phyloP scores from a whole-genome alignment of 2,113 vertebrate genomes.

The Chloebia gouldiae region DNA sequence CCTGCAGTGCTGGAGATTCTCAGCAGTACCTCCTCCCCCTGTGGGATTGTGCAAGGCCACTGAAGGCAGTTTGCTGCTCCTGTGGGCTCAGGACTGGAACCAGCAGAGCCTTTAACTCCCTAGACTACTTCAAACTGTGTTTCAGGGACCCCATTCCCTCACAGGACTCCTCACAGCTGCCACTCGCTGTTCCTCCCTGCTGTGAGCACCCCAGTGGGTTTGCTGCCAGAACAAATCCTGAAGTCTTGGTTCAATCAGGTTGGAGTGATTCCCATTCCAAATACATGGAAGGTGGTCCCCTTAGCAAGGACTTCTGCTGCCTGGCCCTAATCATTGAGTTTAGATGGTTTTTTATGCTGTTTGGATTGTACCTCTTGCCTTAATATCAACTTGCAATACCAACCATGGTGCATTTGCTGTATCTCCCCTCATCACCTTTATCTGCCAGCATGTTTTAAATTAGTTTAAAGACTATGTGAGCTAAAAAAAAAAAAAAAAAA shows the following conservation, averaged over 20 bases:
- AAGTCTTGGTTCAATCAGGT: neutral
- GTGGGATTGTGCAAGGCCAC: neutral
- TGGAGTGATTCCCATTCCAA: neutral
- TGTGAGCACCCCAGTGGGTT: neutral
- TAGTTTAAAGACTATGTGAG: neutral
- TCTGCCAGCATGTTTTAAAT: slow-evolving; percentile 21
- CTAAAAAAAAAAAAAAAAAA: neutral
- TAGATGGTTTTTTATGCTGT: neutral
- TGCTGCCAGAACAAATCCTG: neutral
- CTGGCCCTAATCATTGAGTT: neutral
- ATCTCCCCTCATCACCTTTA: neutral
- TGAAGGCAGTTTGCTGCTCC: neutral
- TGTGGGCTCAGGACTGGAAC: neutral
- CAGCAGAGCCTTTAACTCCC: neutral
- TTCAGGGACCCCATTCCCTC: neutral
- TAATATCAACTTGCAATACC: neutral
- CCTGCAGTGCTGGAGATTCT: rapidly evolving
- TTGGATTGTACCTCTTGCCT: neutral
- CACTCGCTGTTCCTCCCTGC: neutral
- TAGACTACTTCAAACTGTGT: neutral
- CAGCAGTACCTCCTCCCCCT: rapidly evolving
- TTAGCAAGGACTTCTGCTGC: neutral
- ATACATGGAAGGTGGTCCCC: neutral
- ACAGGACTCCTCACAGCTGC: neutral
- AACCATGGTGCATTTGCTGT: neutral